phyloP scores from a whole-genome alignment of 2,888 invertebrate species.

The Latrodectus elegans region DNA sequence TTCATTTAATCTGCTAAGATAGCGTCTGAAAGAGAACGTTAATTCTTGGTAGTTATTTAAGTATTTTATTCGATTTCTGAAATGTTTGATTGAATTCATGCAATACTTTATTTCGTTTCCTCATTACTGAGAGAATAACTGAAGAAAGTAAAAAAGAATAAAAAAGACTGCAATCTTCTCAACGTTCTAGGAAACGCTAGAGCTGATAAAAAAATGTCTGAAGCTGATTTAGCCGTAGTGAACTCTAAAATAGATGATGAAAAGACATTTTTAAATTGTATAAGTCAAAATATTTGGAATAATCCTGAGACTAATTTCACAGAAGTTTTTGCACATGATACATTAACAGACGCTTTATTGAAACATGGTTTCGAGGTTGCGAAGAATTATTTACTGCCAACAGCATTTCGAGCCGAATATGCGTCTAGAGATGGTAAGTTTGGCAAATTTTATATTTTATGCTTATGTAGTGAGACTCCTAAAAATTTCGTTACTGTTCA shows the following conservation, averaged over 20 bases:
- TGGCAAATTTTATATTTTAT: too few relatives aligned
- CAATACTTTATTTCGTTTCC: too few relatives aligned
- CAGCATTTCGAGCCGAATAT: conserved; percentile 66
- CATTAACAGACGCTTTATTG: conserved; percentile 71
- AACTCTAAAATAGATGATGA: conserved; percentile 46
- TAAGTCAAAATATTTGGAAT: conserved; percentile 72
- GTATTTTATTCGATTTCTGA: too few relatives aligned
- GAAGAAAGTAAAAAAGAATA: not conserved
- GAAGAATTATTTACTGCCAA: conserved; percentile 61
- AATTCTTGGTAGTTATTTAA: too few relatives aligned
- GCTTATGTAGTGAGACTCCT: too few relatives aligned
- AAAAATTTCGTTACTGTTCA: too few relatives aligned
- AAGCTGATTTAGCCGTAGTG: conserved; percentile 23
- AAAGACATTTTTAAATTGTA: conserved; percentile 27
- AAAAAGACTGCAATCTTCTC: conserved; percentile 7
- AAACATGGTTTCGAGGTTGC: conserved; percentile 72
- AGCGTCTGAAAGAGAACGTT: too few relatives aligned
- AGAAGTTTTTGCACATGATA: conserved; percentile 72
- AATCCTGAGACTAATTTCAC: conserved; percentile 73
- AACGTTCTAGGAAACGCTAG: conserved; percentile 41
- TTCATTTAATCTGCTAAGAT: too few relatives aligned
- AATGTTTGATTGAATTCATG: too few relatives aligned
- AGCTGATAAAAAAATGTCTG: conserved; percentile 20
- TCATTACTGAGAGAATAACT: too few relatives aligned
- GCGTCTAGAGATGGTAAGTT: conserved; percentile 27